Percentiles rank a stretch among this genome's conserved stretches.
phyloP scores from a whole-genome alignment of 2,113 vertebrate species.

The Paracanthobrama guichenoti region DNA sequence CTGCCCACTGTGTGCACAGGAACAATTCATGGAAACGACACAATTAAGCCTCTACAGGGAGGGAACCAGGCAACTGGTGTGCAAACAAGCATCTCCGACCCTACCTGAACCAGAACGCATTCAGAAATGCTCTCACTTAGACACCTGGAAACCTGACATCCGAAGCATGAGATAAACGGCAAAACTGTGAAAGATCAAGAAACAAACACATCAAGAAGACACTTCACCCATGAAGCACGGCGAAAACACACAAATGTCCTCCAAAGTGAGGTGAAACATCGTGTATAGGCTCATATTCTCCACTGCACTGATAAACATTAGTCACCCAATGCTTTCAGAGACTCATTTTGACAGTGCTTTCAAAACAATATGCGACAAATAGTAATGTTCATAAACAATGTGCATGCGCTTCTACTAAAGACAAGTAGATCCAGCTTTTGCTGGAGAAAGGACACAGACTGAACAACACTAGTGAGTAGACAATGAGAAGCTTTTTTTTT shows the following conservation, averaged over 20 bases:
- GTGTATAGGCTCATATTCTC: background rate
- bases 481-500: no score
- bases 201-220: background rate
- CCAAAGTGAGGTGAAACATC: background rate
- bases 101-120: constrained; percentile 1
- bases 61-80: constrained; percentile 26
- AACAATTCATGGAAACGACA: constrained; percentile 44
- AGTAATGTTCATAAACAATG: background rate
- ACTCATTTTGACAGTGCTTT: background rate
- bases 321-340: background rate
- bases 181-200: background rate
- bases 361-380: background rate
- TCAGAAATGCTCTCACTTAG: background rate
- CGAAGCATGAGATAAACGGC: background rate
- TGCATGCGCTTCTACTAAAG: background rate
- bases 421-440: no score
- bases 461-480: no score
- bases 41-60: constrained; percentile 37
- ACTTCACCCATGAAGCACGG: no score
- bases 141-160: constrained; percentile 17
- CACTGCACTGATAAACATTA: background rate
- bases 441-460: no score
- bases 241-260: background rate
- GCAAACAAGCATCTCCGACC: constrained; percentile 18
- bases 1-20: constrained; percentile 38